phyloP scores from a whole-genome alignment of 2,113 vertebrate species.

The Phalacrocorax pelagicus region DNA sequence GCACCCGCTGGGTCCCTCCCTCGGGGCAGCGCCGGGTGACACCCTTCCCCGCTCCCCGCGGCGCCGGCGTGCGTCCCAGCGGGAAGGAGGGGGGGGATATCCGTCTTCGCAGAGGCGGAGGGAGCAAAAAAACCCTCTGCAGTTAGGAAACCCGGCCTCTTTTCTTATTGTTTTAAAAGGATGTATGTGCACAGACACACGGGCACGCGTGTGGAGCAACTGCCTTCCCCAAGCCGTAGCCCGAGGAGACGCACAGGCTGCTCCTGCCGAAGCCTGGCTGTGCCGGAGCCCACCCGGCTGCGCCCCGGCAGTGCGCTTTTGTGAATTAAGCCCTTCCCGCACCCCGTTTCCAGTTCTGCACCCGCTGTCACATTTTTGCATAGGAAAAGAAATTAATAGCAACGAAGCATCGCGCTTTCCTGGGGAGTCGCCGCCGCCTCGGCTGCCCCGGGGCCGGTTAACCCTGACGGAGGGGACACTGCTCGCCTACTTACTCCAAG shows the following conservation, averaged over 20 bases:
- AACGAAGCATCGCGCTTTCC: neutral
- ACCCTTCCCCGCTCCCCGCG: neutral
- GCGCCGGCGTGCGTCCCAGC: fast-evolving
- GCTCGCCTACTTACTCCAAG: neutral
- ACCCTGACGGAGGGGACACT: neutral
- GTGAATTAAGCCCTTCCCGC: neutral
- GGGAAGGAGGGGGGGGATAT: neutral
- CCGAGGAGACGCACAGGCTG: neutral
- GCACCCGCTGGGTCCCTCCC: neutral
- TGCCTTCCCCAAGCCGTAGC: neutral
- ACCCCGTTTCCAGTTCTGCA: neutral
- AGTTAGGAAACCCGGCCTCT: neutral
- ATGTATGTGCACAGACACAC: fast-evolving
- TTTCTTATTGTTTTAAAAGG: neutral
- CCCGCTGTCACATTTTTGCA: slow-evolving; percentile 5
- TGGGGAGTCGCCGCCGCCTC: neutral
- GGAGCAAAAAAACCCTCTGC: neutral
- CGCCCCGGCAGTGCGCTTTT: neutral
- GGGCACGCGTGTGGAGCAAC: neutral
- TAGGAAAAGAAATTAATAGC: slow-evolving; percentile 25
- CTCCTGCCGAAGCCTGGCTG: neutral
- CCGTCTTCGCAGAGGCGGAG: neutral
- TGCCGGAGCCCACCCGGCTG: neutral
- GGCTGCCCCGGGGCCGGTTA: neutral
- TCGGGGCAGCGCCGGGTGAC: neutral